Percentiles rank a stretch among this genome's conserved stretches.
Conservation (phyloP, 2,797 vertebrate genomes). For the Syngnathus rostellatus region DNA sequence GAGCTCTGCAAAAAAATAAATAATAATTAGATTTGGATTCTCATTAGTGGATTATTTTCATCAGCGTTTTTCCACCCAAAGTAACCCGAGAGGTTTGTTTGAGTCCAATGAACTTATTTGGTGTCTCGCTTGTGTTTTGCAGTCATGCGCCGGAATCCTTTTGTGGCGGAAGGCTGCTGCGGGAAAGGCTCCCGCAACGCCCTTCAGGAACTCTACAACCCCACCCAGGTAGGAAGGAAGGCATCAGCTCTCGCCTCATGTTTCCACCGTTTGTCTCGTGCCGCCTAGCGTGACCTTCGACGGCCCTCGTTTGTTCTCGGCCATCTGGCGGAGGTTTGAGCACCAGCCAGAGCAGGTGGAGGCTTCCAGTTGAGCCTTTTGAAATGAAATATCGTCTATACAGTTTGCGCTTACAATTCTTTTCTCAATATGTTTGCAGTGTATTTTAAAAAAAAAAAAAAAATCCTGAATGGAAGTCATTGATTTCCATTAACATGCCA, state of each 20-base stretch:
- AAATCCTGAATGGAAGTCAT: no score
- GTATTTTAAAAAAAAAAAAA: no score
- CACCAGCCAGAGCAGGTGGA: background rate
- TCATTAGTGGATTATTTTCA: conserved; percentile 23
- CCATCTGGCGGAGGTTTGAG: conserved; percentile 6
- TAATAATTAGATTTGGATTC: conserved; percentile 7
- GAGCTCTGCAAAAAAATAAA: conserved; percentile 16
- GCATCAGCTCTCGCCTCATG: background rate
- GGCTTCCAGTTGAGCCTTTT: background rate
- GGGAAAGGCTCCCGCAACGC: conserved; percentile 89
- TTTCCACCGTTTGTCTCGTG: background rate
- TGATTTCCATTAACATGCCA: no score
- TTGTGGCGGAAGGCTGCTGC: conserved; percentile 86
- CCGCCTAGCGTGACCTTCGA: background rate
- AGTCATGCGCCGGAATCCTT: conserved; percentile 94
- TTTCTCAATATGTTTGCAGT: no score
- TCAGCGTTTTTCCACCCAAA: conserved; percentile 21
- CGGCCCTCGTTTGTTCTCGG: background rate
- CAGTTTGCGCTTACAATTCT: no score
- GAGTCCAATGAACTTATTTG: background rate
- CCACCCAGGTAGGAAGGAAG: conserved; percentile 75
- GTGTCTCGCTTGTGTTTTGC: conserved; percentile 37
- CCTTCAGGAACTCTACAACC: conserved; percentile 91
- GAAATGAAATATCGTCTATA: no score
- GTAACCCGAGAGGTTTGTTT: conserved; percentile 37